These are phyloP conservation scores for Lamellibrachia columna DNA, from an alignment of 2,888 invertebrate species.

Conservation along the genomic window DNA sequence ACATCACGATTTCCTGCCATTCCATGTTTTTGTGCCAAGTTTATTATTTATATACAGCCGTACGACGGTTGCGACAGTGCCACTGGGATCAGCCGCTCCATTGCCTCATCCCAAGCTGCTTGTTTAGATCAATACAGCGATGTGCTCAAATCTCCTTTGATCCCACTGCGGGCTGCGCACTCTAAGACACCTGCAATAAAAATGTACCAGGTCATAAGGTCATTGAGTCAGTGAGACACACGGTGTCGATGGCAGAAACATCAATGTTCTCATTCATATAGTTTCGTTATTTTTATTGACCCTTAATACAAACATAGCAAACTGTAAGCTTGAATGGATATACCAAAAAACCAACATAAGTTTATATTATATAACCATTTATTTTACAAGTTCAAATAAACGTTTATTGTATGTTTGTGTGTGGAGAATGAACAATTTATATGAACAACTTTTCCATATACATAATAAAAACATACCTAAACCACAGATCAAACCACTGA, in stretches of 20 bases:
- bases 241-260: not conserved
- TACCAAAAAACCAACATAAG: not conserved
- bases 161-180: not conserved
- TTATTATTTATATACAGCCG: not conserved
- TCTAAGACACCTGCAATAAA: not conserved
- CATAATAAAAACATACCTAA: not conserved
- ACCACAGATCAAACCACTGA: not conserved
- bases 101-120: not conserved
- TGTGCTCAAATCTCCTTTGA: not conserved
- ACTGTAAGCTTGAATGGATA: not conserved
- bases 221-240: not conserved
- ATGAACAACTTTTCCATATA: not conserved
- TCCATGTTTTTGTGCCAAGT: conserved; percentile 9
- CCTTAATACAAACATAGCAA: not conserved
- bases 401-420: not conserved
- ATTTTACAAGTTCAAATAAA: not conserved
- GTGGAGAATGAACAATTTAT: not conserved
- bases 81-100: not conserved
- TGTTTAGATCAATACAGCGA: conserved; percentile 4
- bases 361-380: no score
- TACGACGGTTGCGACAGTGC: not conserved
- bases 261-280: not conserved
- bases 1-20: not conserved
- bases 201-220: not conserved
- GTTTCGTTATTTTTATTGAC: not conserved